These are phyloP conservation scores for Pardalotus punctatus DNA, from an alignment of 2,113 vertebrate species.

Conservation along the genomic window DNA sequence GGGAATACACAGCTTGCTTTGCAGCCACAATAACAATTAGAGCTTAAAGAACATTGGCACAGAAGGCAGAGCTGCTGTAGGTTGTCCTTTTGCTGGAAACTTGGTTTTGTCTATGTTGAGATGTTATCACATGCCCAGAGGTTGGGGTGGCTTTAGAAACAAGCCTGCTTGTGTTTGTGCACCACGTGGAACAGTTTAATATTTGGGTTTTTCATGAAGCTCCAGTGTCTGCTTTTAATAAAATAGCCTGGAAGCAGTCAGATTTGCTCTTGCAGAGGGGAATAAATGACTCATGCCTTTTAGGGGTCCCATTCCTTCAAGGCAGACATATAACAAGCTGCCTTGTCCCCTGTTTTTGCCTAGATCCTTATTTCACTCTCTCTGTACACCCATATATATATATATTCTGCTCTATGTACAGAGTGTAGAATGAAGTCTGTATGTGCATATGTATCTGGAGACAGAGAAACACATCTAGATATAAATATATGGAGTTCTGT, in stretches of 20 bases:
- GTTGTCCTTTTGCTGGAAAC: background rate
- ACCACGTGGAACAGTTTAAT: background rate
- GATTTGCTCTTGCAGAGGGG: background rate
- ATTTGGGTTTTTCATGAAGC: background rate
- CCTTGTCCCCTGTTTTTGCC: background rate
- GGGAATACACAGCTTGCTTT: background rate
- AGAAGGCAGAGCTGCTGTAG: background rate
- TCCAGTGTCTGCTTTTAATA: background rate
- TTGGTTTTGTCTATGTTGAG: background rate
- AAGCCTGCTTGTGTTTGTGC: background rate
- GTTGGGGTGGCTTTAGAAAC: background rate
- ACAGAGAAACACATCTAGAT: background rate
- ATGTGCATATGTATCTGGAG: background rate
- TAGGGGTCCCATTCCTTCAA: background rate
- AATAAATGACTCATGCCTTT: background rate
- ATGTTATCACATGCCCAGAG: background rate
- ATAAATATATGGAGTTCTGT: background rate
- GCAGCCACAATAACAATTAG: background rate
- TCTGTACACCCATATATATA: accelerated
- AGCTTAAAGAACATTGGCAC: background rate
- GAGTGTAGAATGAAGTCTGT: background rate
- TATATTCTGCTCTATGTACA: background rate
- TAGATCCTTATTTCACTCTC: background rate
- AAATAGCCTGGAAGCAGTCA: background rate
- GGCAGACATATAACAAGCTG: background rate